phyloP scores from a whole-genome alignment of 1,140 invertebrate genomes.

The Oscheius sp. region DNA sequence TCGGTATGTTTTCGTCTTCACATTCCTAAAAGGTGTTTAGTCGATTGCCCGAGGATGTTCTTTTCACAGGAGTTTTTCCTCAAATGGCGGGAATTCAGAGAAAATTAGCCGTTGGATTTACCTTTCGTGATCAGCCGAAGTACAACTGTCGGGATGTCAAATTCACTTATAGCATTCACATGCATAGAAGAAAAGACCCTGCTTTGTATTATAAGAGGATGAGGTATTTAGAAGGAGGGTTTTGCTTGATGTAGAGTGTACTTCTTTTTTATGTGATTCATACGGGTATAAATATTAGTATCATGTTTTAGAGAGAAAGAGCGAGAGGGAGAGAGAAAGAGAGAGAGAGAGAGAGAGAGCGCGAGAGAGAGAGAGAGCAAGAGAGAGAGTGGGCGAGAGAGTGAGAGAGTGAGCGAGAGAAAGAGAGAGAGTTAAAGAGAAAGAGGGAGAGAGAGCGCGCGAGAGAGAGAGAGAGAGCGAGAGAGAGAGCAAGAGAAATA shows the following conservation, averaged over 20 bases:
- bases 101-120: background rate
- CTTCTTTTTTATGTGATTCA: too few relatives aligned
- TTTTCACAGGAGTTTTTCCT: slow-evolving; percentile 23
- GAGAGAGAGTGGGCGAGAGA: too few relatives aligned
- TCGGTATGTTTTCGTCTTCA: background rate
- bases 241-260: background rate
- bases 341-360: too few relatives aligned
- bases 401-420: too few relatives aligned
- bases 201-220: background rate
- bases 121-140: background rate
- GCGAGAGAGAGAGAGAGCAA: too few relatives aligned
- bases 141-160: slow-evolving; percentile 9
- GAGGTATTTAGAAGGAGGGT: background rate
- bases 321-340: too few relatives aligned
- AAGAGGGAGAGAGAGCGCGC: too few relatives aligned
- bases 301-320: too few relatives aligned
- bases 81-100: slow-evolving; percentile 9
- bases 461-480: too few relatives aligned
- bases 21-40: background rate
- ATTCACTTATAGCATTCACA: slow-evolving; percentile 1
- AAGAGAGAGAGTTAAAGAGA: too few relatives aligned
- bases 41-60: slow-evolving; percentile 24
- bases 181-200: slow-evolving; percentile 6
- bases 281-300: too few relatives aligned
- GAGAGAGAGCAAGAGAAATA: too few relatives aligned